Evolutionary conservation across 2,113 vertebrate species (phyloP), one percentile per base, ranked within the genome.

Genomic region (Odontophorus gujanensis): DNA sequence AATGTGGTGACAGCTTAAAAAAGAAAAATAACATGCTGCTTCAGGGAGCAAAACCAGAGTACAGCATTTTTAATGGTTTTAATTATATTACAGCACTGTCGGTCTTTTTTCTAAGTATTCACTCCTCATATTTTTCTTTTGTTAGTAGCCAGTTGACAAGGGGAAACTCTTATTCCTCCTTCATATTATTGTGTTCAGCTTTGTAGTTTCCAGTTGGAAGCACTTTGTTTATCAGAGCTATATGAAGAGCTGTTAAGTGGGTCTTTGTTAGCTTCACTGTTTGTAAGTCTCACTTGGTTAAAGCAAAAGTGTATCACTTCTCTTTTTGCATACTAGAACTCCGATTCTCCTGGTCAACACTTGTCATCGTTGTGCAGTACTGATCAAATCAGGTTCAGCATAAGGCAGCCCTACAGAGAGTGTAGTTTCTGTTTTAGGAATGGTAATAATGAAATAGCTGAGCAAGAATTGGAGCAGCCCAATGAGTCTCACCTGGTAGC

Each of bases 21-120:
- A 91, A 95, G 93, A 95, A 95, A 93, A 97, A 94, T 90, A 95
- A 95, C 89, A 92, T 85, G 83, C 61, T 91, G 80, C 90, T 95
- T 95, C 90, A 92, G 93, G 96, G 94, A 97, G 85, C 82, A 96
- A 96, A 96, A 94, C 93, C 94, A 96, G 85, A 97, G 73, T 96
- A 97, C 95, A 90, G 66, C 51, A 90, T 79, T 95, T 94, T 90
- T 96, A 97, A 95, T 97, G 96, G 95, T 95, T 97, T 97, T 96
- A 96, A 96, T 97, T 95, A 95, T 90, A 94, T 90, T 96, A 86
- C 92, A 97, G 76, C 85, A 81, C 76, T 95, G 69, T 68, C 92
- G 74, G 40, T 88, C 51, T 95, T 93, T 95, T 95, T 92, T 77
- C 68, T 8, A 65, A 96, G 71, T 79, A 95, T 96, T 97, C 95